Base-by-base conservation (phyloP, 2,888 invertebrate genomes). In the Anaspis maculata region DNA sequence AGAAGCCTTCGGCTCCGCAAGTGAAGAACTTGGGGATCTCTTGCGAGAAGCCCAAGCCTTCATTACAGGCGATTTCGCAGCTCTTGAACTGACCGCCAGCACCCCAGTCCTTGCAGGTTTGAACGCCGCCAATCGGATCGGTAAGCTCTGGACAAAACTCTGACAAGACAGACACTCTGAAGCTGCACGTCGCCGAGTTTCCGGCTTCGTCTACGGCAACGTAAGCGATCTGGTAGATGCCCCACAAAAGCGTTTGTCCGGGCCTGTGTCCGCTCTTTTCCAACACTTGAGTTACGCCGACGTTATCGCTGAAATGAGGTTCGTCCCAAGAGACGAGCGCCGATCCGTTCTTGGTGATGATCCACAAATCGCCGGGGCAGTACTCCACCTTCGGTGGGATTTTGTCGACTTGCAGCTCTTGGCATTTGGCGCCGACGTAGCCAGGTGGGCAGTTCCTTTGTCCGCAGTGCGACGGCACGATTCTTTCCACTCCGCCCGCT, bases 1-100 rank as follows among this genome's bases (percentile, higher is more conserved):
- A 97, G 67, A 91, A 88, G 23, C 96, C 97, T 77, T 96, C 95
- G 32, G 87, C 88, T n/a, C 94, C 95, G 59, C 97, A 97, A 1
- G 91, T 91, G 63, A 94, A 97, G 73, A 96, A 96, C 48, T 88
- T 85, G 1, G 96, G 94, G n/a, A 94, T 87, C 34, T 81, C 78
- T 58, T 90, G 86, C 0, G 94, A 91, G 71, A 97, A 97, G 46
- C 85, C 73, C 3, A 90, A 69, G n/a, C 89, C 88, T 35, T 77
- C 67, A 47, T 88, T 85, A 54, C 92, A 92, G 27, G 79, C 74
- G 39, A 92, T 91, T 65, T 91, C 90, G 62, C 95, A 96, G 1
- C 94, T 87, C 68, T 92, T 92, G 66, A 92, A 94, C 57, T 91
- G 89, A 24, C 94, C 90, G 32, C 91, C 91, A 2, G 94, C 91